Conservation (phyloP, 2,797 vertebrate species). For the Gymnoscopelus microlampas region DNA sequence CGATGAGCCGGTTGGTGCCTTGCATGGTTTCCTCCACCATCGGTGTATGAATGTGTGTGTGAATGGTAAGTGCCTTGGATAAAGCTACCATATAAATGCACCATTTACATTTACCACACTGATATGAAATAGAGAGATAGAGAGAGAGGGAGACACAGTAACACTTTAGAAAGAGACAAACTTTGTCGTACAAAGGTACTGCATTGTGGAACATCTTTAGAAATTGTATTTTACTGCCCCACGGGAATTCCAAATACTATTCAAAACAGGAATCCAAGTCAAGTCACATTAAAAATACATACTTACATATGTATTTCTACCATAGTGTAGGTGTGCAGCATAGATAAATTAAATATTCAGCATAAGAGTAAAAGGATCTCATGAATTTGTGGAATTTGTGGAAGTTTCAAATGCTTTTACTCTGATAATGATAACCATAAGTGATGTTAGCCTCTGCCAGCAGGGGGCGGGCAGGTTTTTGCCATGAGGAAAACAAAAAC, state of each 20-base stretch:
- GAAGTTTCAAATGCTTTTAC: background rate
- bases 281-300: slow-evolving; percentile 60
- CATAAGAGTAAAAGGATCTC: slow-evolving; percentile 2
- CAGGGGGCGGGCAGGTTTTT: too few species aligned
- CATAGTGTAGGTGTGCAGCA: slow-evolving; percentile 12
- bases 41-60: too few species aligned
- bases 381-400: slow-evolving; percentile 11
- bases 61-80: too few species aligned
- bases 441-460: too few species aligned
- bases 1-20: too few species aligned
- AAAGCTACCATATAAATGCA: too few species aligned
- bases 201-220: background rate
- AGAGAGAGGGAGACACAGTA: background rate
- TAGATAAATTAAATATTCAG: slow-evolving; percentile 41
- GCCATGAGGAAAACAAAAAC: too few species aligned
- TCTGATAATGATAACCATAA: too few species aligned
- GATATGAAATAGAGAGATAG: slow-evolving; percentile 1
- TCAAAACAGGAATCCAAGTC: slow-evolving; percentile 36
- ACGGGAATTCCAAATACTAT: background rate
- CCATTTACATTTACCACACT: too few species aligned
- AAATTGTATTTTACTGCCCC: background rate
- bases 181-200: background rate
- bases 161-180: too few species aligned
- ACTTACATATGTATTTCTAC: slow-evolving; percentile 32
- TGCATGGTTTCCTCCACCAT: too few species aligned